Evolutionary conservation across 1,140 invertebrate species (phyloP).

Genomic region (Pantala flavescens): DNA sequence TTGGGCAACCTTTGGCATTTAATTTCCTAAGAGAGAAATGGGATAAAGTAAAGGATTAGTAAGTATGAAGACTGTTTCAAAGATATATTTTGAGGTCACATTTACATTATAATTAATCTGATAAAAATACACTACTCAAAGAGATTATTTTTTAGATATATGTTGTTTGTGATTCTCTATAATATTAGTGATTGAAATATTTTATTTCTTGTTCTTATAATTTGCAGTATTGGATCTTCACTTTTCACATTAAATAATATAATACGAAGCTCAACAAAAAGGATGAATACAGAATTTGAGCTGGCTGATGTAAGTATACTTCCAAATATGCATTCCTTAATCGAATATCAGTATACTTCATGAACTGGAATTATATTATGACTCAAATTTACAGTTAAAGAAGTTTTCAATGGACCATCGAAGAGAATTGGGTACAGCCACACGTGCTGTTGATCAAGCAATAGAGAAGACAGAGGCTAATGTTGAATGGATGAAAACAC

Average conservation of each 20-base stretch:
- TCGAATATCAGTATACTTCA: neutral
- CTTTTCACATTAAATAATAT: slow-evolving; percentile 58
- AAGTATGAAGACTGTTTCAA: too few species aligned
- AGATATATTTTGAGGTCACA: too few species aligned
- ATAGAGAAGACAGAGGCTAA: slow-evolving; percentile 68
- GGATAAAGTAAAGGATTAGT: slow-evolving; percentile 57
- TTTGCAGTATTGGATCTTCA: slow-evolving; percentile 57
- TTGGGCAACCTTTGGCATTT: slow-evolving; percentile 63
- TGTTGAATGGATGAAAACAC: slow-evolving; percentile 65
- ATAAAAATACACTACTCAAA: too few species aligned
- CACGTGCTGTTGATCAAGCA: slow-evolving; percentile 60
- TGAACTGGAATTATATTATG: neutral
- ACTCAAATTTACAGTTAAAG: slow-evolving; percentile 40
- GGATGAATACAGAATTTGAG: slow-evolving; percentile 61
- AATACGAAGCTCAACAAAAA: slow-evolving; percentile 55
- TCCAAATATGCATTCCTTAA: neutral
- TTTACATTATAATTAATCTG: neutral
- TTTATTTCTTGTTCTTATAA: slow-evolving; percentile 12
- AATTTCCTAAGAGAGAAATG: slow-evolving; percentile 63
- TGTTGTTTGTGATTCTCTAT: neutral
- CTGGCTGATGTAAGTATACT: slow-evolving; percentile 53
- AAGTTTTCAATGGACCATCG: slow-evolving; percentile 48
- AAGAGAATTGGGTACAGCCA: slow-evolving; percentile 48
- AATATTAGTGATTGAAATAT: too few species aligned
- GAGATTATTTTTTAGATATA: too few species aligned